Evolutionary conservation across 2,888 invertebrate species (phyloP).

Genomic region (Rhopalosiphum nymphaeae): DNA sequence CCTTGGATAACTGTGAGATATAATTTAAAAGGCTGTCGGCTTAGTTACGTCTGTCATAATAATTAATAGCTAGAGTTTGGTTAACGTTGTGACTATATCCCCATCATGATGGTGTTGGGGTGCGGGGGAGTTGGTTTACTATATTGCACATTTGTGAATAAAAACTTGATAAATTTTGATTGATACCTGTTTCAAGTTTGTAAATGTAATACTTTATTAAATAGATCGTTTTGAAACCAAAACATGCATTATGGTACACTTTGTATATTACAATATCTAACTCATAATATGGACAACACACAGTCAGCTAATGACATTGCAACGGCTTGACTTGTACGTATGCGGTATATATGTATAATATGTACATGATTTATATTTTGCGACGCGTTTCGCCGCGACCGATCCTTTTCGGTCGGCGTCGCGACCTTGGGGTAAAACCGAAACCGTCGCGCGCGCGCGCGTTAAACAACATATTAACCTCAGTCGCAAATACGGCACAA

Average conservation of each 20-base stretch:
- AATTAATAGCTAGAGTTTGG: neutral
- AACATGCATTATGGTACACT: neutral
- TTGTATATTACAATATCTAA: neutral
- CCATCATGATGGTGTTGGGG: neutral
- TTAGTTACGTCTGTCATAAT: neutral
- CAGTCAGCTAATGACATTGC: neutral
- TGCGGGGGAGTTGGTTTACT: neutral
- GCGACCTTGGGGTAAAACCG: slow-evolving; percentile 43
- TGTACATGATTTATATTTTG: neutral
- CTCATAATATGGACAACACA: neutral
- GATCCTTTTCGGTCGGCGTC: neutral
- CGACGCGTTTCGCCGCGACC: neutral
- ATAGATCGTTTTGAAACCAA: neutral
- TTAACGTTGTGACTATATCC: neutral
- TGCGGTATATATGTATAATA: neutral
- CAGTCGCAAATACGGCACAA: slow-evolving; percentile 34
- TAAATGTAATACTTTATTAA: neutral
- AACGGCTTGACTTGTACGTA: neutral
- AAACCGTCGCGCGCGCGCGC: neutral
- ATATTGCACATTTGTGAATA: neutral
- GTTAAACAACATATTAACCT: slow-evolving; percentile 23
- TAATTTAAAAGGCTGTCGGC: neutral
- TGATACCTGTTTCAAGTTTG: neutral
- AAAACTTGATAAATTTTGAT: neutral
- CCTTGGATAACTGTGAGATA: neutral